Evolutionary conservation across 2,888 invertebrate species (phyloP).

Genomic region (Sinhomidia bicolor): DNA sequence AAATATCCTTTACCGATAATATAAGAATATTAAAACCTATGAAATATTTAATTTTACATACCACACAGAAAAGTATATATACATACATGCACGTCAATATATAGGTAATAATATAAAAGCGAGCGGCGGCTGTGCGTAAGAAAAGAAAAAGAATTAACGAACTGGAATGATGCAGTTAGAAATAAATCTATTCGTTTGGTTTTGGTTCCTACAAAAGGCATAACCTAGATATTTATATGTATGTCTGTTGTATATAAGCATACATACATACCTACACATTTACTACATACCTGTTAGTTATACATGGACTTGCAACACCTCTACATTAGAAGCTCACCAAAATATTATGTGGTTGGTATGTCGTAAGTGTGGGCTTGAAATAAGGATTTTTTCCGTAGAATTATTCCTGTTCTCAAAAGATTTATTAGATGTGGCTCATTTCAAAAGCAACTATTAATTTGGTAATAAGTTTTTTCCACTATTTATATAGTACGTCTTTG

Average conservation of each 20-base stretch:
- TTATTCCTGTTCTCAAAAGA: no score
- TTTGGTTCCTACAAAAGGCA: background rate
- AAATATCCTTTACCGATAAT: background rate
- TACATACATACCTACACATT: no score
- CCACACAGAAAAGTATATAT: no score
- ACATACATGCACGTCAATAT: background rate
- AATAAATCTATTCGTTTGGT: background rate
- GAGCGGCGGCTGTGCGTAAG: background rate
- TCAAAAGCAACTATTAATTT: background rate
- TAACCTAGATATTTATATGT: background rate
- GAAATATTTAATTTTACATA: conserved; percentile 15
- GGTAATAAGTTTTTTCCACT: no score
- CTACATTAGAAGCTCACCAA: no score
- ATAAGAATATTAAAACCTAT: background rate
- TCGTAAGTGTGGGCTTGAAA: no score
- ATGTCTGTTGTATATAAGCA: background rate
- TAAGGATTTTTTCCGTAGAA: no score
- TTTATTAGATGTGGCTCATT: no score
- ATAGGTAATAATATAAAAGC: background rate
- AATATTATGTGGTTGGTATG: no score
- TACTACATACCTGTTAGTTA: no score
- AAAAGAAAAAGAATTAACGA: conserved; percentile 48
- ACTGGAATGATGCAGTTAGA: conserved; percentile 60
- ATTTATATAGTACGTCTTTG: no score
- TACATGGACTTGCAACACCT: no score